Evolutionary conservation across 2,888 invertebrate genomes (phyloP), one percentile per base, ranked within the genome.

Genomic region (Cistogaster globosa): DNA sequence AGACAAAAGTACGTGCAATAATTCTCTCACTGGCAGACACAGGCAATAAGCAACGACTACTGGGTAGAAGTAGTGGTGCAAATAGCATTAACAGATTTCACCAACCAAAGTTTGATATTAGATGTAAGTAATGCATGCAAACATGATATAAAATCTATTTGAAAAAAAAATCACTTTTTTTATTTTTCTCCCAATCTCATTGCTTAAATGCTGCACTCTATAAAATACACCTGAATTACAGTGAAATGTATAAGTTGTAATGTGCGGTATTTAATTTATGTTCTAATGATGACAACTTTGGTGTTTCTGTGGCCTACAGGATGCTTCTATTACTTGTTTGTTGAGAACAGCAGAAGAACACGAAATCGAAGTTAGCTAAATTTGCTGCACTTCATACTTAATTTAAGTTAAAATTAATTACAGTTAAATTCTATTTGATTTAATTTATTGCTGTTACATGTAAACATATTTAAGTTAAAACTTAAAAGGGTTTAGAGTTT

Each of bases 1-100:
- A 91, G 86, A 90, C 88, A 58, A 89, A 88, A 48, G 89, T 90
- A 60, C 90, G 90, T 72, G 90, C 92, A 85, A 91, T 90, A 68
- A 90, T 93, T 74, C 88, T 92, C 86, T 92, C 92, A 74, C 88
- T 91, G 48, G 90, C 90, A 84, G 92, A 92, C 82, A 91, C 91
- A 82, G 90, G 92, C 86, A 90, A 88, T 87, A 93, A 93, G 89
- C 92, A 93, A 88, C 91, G 92, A 45, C 89, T 92, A 80, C 90
- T 91, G 69, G 91, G 86, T 3, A 84, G 90, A 62, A 88, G 87
- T 69, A 86, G 82, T 48, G 78, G 74, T 42, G 85, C 74, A 18
- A 67, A 32, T 65, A 79, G 69, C 32, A 71, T 63, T 55, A 65
- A 45, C 22, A 16, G 14, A 48, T 20, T 60, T 14, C 71, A 53